Percentiles rank a stretch among this genome's conserved stretches.
Conservation (phyloP, 2,888 invertebrate species). For the Pristionchus entomophagus region DNA sequence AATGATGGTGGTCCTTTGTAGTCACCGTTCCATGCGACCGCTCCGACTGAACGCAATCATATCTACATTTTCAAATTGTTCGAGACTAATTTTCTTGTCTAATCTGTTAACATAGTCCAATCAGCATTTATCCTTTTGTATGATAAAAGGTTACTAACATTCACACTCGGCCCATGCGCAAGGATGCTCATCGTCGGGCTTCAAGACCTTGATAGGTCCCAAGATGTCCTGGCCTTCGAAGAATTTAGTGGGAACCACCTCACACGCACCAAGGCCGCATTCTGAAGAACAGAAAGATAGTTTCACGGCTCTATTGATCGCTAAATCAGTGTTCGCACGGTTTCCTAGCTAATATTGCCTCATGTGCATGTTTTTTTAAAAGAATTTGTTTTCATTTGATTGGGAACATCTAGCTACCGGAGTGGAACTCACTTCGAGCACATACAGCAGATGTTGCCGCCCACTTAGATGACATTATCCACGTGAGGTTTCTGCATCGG, state of each 20-base stretch:
- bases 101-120: too few relatives aligned
- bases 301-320: too few relatives aligned
- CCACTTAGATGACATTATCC: neutral
- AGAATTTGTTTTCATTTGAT: neutral
- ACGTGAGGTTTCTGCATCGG: neutral
- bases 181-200: neutral
- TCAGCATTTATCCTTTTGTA: too few relatives aligned
- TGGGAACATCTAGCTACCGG: neutral
- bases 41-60: conserved; percentile 11
- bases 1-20: neutral
- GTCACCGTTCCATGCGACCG: neutral
- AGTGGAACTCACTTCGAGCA: neutral
- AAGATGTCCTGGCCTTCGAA: neutral
- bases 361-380: neutral
- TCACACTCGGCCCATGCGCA: neutral
- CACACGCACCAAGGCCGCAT: conserved; percentile 3
- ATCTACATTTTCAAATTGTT: too few relatives aligned
- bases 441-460: neutral
- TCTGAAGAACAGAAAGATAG: too few relatives aligned
- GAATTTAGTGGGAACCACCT: neutral
- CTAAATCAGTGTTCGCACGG: too few relatives aligned
- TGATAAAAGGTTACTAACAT: too few relatives aligned
- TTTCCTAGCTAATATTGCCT: too few relatives aligned
- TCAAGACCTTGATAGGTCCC: neutral
- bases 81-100: too few relatives aligned